Conservation (phyloP, 2,797 vertebrate genomes). For the Glossophaga mutica region DNA sequence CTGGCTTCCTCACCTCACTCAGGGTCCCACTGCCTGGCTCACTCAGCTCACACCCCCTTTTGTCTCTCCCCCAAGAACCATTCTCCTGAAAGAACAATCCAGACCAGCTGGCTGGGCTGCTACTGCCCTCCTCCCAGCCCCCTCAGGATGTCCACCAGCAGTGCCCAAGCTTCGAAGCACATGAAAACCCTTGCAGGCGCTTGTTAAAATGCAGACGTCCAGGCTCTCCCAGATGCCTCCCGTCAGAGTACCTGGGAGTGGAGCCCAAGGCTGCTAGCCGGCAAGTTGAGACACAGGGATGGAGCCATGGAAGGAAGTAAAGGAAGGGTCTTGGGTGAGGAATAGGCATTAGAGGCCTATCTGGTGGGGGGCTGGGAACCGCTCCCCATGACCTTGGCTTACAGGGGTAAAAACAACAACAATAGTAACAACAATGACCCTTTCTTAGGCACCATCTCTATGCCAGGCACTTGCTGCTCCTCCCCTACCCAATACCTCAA, state of each 20-base stretch:
- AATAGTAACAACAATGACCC: background rate
- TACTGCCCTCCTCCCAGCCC: background rate
- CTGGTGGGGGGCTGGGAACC: background rate
- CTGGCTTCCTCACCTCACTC: background rate
- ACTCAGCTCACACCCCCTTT: background rate
- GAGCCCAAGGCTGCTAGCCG: background rate
- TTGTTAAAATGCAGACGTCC: background rate
- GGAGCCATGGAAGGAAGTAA: background rate
- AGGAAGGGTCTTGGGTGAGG: background rate
- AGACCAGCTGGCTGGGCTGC: background rate
- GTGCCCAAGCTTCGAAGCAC: background rate
- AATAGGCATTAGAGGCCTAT: background rate
- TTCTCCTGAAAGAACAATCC: slow-evolving; percentile 18
- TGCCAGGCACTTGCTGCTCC: background rate
- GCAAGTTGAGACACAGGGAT: background rate
- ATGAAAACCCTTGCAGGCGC: accelerated
- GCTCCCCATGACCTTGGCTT: background rate
- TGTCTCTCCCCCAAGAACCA: background rate
- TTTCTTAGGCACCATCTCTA: background rate
- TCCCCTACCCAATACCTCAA: background rate
- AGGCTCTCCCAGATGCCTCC: background rate
- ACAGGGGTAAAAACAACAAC: background rate
- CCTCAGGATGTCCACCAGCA: background rate
- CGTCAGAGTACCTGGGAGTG: background rate
- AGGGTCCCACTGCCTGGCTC: background rate